Conservation (phyloP, 2,888 invertebrate species). For the Pristionchus mayeri region DNA sequence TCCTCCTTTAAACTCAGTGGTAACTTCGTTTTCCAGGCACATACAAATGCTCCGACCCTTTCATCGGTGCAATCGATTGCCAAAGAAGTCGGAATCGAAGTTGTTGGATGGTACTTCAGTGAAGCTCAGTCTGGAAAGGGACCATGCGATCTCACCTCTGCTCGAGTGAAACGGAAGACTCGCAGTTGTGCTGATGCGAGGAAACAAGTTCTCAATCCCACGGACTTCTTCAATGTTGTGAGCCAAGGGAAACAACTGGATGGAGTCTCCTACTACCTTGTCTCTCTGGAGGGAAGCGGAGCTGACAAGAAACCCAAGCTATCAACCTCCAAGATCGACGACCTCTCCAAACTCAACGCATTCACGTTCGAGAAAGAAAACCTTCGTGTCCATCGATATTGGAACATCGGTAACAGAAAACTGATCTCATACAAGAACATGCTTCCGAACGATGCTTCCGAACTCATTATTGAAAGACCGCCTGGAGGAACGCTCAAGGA, state of each 20-base stretch:
- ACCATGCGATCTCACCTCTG: neutral
- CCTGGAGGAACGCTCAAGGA: neutral
- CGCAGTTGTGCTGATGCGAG: neutral
- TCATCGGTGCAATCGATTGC: neutral
- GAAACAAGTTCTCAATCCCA: neutral
- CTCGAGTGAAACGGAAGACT: neutral
- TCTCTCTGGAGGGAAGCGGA: slow-evolving; percentile 4
- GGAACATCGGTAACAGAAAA: neutral
- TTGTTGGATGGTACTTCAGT: neutral
- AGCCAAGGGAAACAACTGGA: neutral
- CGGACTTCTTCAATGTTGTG: neutral
- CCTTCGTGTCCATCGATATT: neutral
- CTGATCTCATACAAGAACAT: neutral
- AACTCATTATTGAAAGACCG: neutral
- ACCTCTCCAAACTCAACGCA: neutral
- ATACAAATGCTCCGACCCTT: neutral
- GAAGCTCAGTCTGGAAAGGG: slow-evolving; percentile 20
- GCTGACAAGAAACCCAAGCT: neutral
- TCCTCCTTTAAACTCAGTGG: too few species aligned
- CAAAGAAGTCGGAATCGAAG: neutral
- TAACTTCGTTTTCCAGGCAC: neutral
- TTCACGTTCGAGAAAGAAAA: neutral
- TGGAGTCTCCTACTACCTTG: slow-evolving; percentile 6
- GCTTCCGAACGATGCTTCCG: neutral
- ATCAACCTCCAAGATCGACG: neutral